Percentiles rank a stretch among this genome's conserved stretches.
Conservation (phyloP, 2,797 vertebrate genomes). For the Mionectes olivaceus region DNA sequence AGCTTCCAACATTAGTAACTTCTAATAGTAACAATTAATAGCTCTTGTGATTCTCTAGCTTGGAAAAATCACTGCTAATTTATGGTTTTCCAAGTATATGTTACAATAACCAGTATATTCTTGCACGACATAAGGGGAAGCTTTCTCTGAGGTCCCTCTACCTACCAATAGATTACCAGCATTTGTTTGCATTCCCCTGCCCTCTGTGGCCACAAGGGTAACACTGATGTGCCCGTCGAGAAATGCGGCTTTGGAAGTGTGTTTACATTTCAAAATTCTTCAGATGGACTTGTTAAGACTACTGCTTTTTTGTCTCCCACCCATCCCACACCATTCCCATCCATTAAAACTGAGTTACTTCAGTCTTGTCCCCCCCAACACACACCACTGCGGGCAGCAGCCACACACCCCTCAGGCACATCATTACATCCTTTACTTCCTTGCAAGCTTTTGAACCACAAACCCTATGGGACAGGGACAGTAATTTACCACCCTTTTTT, state of each 20-base stretch:
- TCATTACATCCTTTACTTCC: background rate
- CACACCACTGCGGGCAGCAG: background rate
- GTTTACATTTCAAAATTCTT: background rate
- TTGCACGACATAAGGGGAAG: background rate
- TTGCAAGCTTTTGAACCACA: background rate
- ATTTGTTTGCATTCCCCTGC: background rate
- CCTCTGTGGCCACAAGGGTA: background rate
- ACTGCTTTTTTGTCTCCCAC: background rate
- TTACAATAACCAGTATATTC: background rate
- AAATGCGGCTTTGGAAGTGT: background rate
- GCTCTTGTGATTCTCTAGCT: background rate
- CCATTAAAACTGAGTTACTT: background rate
- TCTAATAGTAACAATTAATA: background rate
- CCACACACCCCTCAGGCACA: background rate
- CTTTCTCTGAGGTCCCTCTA: background rate
- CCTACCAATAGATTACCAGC: background rate
- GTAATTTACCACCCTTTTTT: background rate
- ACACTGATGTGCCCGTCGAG: background rate
- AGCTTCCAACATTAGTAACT: background rate
- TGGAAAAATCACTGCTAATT: background rate
- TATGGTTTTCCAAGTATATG: background rate
- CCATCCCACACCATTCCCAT: background rate
- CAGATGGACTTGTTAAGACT: background rate
- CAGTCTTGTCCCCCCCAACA: background rate
- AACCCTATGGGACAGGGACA: background rate